Conservation (phyloP, 2,113 vertebrate genomes). For the Syrrhaptes paradoxus region DNA sequence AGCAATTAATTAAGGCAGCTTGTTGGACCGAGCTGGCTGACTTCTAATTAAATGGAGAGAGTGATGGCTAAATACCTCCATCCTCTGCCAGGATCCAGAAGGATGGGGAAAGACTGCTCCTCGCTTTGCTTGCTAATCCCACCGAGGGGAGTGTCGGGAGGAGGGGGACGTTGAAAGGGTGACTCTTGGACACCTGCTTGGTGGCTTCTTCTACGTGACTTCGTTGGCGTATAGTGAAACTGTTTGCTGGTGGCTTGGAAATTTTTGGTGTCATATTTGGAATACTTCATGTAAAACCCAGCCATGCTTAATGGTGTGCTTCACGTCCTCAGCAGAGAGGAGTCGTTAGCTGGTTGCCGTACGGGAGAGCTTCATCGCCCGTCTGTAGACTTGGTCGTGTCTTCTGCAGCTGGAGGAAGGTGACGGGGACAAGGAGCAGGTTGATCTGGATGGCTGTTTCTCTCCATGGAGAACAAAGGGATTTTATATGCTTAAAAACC, state of each 20-base stretch:
- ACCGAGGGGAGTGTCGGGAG: not conserved
- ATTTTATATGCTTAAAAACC: not conserved
- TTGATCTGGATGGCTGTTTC: not conserved
- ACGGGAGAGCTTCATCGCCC: not conserved
- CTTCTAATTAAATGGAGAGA: not conserved
- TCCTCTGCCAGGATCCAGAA: not conserved
- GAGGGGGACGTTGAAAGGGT: not conserved
- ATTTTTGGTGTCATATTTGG: not conserved
- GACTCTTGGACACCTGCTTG: not conserved
- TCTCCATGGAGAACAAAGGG: not conserved
- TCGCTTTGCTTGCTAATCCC: not conserved
- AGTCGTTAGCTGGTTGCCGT: not conserved
- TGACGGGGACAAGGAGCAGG: not conserved
- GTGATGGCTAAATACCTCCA: not conserved
- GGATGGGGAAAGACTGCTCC: not conserved
- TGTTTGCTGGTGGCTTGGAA: not conserved
- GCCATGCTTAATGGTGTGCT: rapidly evolving
- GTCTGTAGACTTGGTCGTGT: not conserved
- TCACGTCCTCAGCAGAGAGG: not conserved
- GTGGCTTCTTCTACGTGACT: not conserved
- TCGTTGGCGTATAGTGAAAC: not conserved
- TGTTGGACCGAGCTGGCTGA: not conserved
- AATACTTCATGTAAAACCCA: not conserved
- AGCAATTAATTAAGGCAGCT: not conserved
- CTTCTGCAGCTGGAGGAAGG: not conserved